A percentile compares a stretch with the other conserved stretches of the same genome.
Evolutionary conservation across 2,113 vertebrate genomes (phyloP).

Genomic region (Phasianus colchicus): DNA sequence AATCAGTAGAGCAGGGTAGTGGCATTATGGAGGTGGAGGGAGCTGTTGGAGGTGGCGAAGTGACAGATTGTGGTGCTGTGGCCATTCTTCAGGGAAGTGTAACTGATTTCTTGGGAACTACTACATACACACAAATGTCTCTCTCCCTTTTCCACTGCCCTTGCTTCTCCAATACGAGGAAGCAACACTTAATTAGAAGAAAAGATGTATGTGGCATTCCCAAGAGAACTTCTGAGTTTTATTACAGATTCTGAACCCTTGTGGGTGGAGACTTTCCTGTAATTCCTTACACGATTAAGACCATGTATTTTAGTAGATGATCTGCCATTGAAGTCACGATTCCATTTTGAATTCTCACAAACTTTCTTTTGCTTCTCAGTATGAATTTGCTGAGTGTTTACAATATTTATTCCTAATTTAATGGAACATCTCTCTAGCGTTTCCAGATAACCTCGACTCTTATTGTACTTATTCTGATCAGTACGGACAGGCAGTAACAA

Average conservation of each 20-base stretch:
- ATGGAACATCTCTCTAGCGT: neutral
- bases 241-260: neutral
- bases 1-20: neutral
- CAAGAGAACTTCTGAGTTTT: neutral
- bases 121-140: neutral
- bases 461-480: neutral
- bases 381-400: neutral
- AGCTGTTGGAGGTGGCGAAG: neutral
- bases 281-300: neutral
- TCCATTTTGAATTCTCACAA: neutral
- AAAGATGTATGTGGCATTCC: neutral
- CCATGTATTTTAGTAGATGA: neutral
- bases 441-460: neutral
- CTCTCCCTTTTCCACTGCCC: neutral
- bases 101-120: neutral
- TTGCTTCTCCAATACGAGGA: neutral
- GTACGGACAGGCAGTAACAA: neutral
- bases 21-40: neutral
- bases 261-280: neutral
- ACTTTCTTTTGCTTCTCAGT: neutral
- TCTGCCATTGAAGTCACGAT: fast-evolving
- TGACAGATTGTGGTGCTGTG: neutral
- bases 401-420: neutral
- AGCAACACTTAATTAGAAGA: neutral
- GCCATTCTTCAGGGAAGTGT: neutral